Percentiles rank a stretch among this genome's conserved stretches.
Conservation (phyloP, 2,888 invertebrate species). For the Ommatoiulus sabulosus region DNA sequence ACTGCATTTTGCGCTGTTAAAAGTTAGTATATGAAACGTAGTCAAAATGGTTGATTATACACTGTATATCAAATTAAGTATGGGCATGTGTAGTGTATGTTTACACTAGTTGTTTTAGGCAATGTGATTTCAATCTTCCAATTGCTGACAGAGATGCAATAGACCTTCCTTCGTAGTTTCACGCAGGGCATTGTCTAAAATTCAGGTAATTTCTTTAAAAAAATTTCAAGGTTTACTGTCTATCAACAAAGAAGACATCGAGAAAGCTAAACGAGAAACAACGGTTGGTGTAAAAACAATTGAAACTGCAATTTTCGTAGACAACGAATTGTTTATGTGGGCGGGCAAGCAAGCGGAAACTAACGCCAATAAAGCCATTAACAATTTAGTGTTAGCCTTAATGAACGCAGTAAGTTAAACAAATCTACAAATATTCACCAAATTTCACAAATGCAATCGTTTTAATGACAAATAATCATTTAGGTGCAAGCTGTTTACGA, state of each 20-base stretch:
- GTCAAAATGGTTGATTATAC: background rate
- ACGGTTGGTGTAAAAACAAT: constrained; percentile 51
- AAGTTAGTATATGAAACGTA: constrained; percentile 24
- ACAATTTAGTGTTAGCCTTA: constrained; percentile 53
- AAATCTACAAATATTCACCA: background rate
- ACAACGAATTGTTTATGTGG: constrained; percentile 52
- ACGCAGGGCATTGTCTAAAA: too few species aligned
- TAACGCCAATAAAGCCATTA: constrained; percentile 6
- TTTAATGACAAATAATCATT: background rate
- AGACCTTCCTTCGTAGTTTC: too few species aligned
- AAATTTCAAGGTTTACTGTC: background rate
- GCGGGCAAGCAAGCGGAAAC: constrained; percentile 48
- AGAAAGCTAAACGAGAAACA: background rate
- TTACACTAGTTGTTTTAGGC: too few species aligned
- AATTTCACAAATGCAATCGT: background rate
- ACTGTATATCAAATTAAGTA: too few species aligned
- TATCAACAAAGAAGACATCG: background rate
- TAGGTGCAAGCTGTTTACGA: constrained; percentile 58
- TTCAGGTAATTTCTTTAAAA: too few species aligned
- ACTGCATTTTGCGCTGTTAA: constrained; percentile 24
- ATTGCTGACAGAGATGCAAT: too few species aligned
- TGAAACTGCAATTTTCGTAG: constrained; percentile 58
- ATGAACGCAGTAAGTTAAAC: constrained; percentile 56
- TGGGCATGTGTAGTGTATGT: too few species aligned
- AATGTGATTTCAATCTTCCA: too few species aligned